Percentiles rank a stretch among this genome's conserved stretches.
These are phyloP conservation scores for Eospalax fontanierii DNA, from an alignment of 2,797 vertebrate species.

Conservation along the genomic window DNA sequence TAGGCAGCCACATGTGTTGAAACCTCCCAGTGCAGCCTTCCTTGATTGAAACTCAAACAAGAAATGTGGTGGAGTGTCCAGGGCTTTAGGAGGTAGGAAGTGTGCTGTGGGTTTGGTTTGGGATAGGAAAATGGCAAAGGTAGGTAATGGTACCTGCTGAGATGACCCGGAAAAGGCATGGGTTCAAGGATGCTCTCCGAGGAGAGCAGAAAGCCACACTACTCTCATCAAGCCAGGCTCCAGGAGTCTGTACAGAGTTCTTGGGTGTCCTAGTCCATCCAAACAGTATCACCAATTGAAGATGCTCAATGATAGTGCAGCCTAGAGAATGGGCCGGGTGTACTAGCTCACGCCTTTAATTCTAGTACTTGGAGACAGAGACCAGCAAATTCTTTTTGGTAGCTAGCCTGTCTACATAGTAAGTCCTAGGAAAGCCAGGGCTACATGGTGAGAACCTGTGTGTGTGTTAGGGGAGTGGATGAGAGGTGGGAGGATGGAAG, in stretches of 20 bases:
- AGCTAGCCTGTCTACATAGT: too few species aligned
- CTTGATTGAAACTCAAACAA: constrained; percentile 5
- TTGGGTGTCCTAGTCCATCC: neutral
- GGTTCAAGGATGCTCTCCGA: neutral
- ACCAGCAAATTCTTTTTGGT: too few species aligned
- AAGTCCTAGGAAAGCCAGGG: too few species aligned
- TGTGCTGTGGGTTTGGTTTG: neutral
- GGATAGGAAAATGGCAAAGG: neutral
- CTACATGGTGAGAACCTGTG: too few species aligned
- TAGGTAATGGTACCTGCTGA: neutral
- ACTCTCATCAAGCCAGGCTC: neutral
- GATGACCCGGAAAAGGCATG: neutral
- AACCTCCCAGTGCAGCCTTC: neutral
- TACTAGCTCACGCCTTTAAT: too few species aligned
- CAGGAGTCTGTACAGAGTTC: neutral
- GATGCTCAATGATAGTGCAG: neutral
- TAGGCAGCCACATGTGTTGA: neutral
- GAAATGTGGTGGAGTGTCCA: neutral
- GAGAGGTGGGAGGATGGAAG: neutral
- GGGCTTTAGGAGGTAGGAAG: neutral
- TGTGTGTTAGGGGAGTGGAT: too few species aligned
- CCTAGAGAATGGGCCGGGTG: too few species aligned
- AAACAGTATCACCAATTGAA: neutral
- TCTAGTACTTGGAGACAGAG: too few species aligned
- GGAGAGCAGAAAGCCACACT: neutral